These are phyloP conservation scores for Larimichthys polyactis DNA, from an alignment of 2,113 vertebrate species.

Conservation along the genomic window DNA sequence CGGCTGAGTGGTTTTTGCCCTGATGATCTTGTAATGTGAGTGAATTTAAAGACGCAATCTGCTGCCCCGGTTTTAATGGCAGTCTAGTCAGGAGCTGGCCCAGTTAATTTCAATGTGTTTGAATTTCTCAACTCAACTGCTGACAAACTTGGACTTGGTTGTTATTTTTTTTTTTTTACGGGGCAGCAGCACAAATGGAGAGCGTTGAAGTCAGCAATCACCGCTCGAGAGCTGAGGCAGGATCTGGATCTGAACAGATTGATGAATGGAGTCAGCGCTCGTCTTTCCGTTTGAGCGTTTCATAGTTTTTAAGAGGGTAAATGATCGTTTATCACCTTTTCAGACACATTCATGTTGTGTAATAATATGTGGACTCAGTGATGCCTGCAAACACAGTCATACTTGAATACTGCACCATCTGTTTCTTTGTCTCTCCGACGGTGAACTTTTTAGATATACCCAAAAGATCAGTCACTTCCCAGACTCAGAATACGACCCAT, in stretches of 20 bases:
- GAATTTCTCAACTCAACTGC: slow-evolving; percentile 55
- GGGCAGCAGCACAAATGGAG: slow-evolving; percentile 35
- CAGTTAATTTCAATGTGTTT: slow-evolving; percentile 56
- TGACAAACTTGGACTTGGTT: slow-evolving; percentile 41
- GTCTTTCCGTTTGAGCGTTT: neutral
- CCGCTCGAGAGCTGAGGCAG: slow-evolving; percentile 12
- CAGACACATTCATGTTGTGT: slow-evolving; percentile 1
- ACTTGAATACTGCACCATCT: neutral
- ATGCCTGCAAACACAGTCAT: neutral
- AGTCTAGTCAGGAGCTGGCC: slow-evolving; percentile 51
- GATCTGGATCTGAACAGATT: slow-evolving; percentile 4
- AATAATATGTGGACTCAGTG: neutral
- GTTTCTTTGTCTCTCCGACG: neutral
- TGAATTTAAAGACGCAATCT: slow-evolving; percentile 71
- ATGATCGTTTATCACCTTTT: neutral
- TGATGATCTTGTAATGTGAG: slow-evolving; percentile 67
- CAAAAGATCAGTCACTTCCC: slow-evolving; percentile 19
- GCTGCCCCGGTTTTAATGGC: slow-evolving; percentile 61
- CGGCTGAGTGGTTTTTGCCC: slow-evolving; percentile 65
- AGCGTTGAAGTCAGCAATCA: slow-evolving; percentile 22
- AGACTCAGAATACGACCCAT: slow-evolving; percentile 31
- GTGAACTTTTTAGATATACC: neutral
- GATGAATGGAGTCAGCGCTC: neutral
- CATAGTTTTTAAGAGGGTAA: neutral
- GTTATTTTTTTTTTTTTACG: neutral